These are phyloP conservation scores for Myotis planiceps DNA, from an alignment of 2,797 vertebrate species.

Conservation along the genomic window DNA sequence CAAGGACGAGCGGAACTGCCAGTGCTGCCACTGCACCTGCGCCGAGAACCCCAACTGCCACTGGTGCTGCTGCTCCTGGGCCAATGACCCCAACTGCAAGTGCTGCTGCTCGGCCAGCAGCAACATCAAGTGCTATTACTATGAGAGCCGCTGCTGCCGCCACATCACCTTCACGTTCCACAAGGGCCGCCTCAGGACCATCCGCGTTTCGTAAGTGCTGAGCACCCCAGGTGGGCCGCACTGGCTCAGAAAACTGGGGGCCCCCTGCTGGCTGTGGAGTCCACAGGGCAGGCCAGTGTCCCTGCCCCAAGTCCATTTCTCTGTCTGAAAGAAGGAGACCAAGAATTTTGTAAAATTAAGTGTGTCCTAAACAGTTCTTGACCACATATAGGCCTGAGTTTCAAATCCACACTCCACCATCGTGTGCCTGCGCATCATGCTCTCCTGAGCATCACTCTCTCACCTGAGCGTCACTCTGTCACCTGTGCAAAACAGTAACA, in stretches of 20 bases:
- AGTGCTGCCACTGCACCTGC: constrained; percentile 81
- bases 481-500: background rate
- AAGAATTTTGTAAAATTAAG: background rate
- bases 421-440: background rate
- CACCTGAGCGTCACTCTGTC: background rate
- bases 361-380: background rate
- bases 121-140: constrained; percentile 72
- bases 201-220: constrained; percentile 60
- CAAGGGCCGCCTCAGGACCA: constrained; percentile 59
- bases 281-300: background rate
- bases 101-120: constrained; percentile 69
- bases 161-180: background rate
- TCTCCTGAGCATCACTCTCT: background rate
- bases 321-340: background rate
- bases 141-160: constrained; percentile 78
- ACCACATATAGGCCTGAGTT: background rate
- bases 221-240: fast-evolving
- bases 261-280: fast-evolving
- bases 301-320: background rate
- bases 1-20: constrained; percentile 71
- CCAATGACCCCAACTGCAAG: constrained; percentile 81
- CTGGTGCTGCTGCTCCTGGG: constrained; percentile 84
- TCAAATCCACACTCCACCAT: background rate
- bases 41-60: constrained; percentile 80
- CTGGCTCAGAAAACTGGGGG: background rate